Base-by-base conservation (phyloP, 2,113 vertebrate genomes). In the Ascaphus truei region DNA sequence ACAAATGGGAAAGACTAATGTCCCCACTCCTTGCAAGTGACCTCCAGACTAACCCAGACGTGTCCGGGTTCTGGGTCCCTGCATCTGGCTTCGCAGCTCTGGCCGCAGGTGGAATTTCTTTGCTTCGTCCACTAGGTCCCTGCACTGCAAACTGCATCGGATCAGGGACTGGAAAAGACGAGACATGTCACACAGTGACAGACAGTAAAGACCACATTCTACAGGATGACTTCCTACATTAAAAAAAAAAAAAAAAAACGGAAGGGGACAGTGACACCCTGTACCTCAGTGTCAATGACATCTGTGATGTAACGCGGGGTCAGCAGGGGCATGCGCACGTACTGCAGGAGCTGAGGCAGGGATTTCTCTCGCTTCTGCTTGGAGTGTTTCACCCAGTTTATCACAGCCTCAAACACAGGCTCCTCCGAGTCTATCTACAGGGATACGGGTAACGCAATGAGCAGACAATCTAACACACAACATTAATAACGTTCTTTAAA, bases 21-120 rank as follows among this genome's bases (percentile, higher is more conserved):
- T 1, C 15, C 11, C 34, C 52, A 1, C 1, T 6, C 25, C 25
- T 53, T 0, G 26, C 43, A 68, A 26, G 62, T 87, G n/a, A n/a
- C n/a, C n/a, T n/a, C n/a, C n/a, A n/a, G n/a, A n/a, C 83, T 79
- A 98, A 66, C 97, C 97, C 80, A 99, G 82, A 79, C 97, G 92
- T 60, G 96, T 93, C 80, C 96, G 91, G 16, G 96, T 99, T 79
- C 97, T 91, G 39, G 96, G 94, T 60, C 96, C 94, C 71, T 99
- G 97, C 97, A 99, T 99, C 76, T 99, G 96, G 75, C 95, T 97
- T 50, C 97, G 90, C 39, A 99, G 90, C 79, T 99, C 97, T 0
- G 97, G 97, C 31, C 97, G 88, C 73, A 99, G 81, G 72, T 99
- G 97, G 79, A 99, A 99, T 79, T 98, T 99, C 90, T 99, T 99